Evolutionary conservation across 2,888 invertebrate genomes (phyloP), one percentile per base, ranked within the genome.

Genomic region (Tolmerus cingulatus): DNA sequence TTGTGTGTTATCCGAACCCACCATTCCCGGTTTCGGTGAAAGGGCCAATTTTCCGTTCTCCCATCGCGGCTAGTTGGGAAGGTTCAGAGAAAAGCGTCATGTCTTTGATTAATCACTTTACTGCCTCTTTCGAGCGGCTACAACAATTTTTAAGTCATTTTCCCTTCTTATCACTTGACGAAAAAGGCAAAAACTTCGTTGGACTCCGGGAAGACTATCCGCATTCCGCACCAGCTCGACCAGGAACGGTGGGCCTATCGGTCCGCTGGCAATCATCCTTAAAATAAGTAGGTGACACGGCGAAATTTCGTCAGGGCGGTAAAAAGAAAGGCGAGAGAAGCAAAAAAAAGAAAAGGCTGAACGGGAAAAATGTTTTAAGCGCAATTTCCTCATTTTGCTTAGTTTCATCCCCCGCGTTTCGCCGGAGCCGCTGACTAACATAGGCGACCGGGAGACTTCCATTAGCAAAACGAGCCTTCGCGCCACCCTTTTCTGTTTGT

Each of bases 321-420:
- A 66, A 66, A 66, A 66, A 66, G 66, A 66, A 66, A 66, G 27
- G 66, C 66, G 66, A 66, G 27, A 66, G 27, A 66, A 66, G 66
- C 66, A 66, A 66, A 23, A 66, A 57, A 8, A 57, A 55, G n/a
- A 82, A 84, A 84, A 40, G 66, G 66, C 66, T 66, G 66, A 66
- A 66, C 66, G 66, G 40, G 66, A 84, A 82, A 84, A 81, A 34
- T 66, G 82, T 84, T 84, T 84, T 84, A 66, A 84, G 66, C 66
- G 82, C 82, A 84, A 84, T 84, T 84, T 84, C 82, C 82, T 84
- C 40, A 84, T 84, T 84, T 84, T 84, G 57, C 82, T 84, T 40
- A 84, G 82, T 84, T 84, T 66, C 66, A 66, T 66, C 46, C 82
- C 37, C 55, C 12, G 19, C 19, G 8, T 30, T 14, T 66, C 66